Conservation (phyloP, 1,140 invertebrate species). For the Sinella curviseta region DNA sequence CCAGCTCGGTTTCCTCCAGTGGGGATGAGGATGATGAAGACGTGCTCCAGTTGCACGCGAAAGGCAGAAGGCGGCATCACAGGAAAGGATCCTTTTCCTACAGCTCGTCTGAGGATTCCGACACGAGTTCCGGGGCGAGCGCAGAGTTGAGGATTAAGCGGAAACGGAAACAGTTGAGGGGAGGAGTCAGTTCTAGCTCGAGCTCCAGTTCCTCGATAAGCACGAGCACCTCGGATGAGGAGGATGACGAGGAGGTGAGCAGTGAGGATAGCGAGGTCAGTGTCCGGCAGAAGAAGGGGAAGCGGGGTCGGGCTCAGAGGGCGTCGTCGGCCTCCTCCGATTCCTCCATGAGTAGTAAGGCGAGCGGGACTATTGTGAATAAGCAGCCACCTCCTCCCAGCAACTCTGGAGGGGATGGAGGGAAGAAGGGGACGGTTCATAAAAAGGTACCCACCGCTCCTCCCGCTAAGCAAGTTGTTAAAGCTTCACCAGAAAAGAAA, state of each 20-base stretch:
- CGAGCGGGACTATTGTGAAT: not conserved
- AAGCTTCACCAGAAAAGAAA: not conserved
- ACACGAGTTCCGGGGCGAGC: not conserved
- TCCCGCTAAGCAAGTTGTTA: not conserved
- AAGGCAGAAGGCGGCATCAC: not conserved
- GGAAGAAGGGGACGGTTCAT: not conserved
- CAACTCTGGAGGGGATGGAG: not conserved
- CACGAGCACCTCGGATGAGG: not conserved
- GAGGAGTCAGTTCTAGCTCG: not conserved
- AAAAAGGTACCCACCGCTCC: not conserved
- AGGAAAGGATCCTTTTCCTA: slow-evolving; percentile 4
- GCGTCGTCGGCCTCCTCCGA: not conserved
- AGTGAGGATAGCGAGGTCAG: slow-evolving; percentile 17
- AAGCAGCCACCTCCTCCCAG: slow-evolving; percentile 19
- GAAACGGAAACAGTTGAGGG: not conserved
- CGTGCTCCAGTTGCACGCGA: slow-evolving; percentile 40
- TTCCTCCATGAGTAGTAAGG: not conserved
- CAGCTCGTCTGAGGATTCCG: slow-evolving; percentile 25
- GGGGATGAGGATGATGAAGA: slow-evolving; percentile 34
- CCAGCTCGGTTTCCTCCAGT: not conserved
- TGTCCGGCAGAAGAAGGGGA: not conserved
- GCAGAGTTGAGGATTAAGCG: not conserved
- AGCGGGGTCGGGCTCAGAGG: not conserved
- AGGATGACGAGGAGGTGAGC: not conserved
- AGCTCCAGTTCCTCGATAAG: slow-evolving; percentile 19